Conservation (phyloP, 2,888 invertebrate species). For the Harpalus rubripes region DNA sequence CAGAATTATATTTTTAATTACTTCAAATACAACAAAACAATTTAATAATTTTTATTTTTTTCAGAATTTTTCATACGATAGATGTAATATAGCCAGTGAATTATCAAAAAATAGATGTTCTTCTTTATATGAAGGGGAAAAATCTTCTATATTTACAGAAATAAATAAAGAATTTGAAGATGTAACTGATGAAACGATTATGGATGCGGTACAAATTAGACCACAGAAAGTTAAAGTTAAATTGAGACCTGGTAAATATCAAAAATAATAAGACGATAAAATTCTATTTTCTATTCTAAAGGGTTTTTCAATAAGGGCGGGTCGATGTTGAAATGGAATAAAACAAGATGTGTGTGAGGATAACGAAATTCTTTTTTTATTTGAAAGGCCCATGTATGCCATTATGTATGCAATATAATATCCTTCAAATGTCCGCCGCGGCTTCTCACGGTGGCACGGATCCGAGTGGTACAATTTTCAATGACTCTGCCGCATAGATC, state of each 20-base stretch:
- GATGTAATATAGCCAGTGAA: constrained; percentile 63
- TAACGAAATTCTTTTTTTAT: too few relatives aligned
- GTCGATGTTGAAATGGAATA: too few relatives aligned
- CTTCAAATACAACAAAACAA: not conserved
- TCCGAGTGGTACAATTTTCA: too few relatives aligned
- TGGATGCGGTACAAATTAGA: constrained; percentile 82
- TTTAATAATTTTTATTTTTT: constrained; percentile 29
- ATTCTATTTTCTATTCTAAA: too few relatives aligned
- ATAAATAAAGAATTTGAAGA: constrained; percentile 79
- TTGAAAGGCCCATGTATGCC: too few relatives aligned
- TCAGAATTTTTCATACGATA: constrained; percentile 57
- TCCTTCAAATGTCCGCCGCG: too few relatives aligned
- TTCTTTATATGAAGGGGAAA: constrained; percentile 69
- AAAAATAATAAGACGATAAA: too few relatives aligned
- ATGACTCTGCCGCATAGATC: too few relatives aligned
- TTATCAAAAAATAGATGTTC: constrained; percentile 43
- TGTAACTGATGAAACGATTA: constrained; percentile 76
- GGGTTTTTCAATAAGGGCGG: too few relatives aligned
- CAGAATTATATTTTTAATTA: not conserved
- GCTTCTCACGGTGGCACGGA: too few relatives aligned
- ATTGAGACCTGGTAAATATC: constrained; percentile 81
- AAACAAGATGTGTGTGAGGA: too few relatives aligned
- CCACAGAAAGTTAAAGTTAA: constrained; percentile 82
- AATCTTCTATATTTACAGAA: constrained; percentile 75
- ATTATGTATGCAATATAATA: too few relatives aligned